These are phyloP conservation scores for Sisor rabdophorus DNA, from an alignment of 2,113 vertebrate genomes.

Conservation along the genomic window DNA sequence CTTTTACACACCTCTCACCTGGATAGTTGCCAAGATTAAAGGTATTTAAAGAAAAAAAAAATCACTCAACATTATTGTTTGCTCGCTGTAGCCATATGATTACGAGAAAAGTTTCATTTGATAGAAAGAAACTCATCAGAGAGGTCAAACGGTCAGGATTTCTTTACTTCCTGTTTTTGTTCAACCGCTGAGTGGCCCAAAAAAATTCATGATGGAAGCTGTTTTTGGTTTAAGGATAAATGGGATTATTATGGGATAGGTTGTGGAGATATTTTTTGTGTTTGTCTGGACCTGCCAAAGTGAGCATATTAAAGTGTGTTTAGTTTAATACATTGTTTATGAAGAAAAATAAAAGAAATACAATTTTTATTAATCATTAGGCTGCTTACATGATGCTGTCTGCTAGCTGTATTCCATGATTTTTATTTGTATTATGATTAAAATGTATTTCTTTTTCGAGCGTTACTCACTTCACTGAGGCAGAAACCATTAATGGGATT, in stretches of 20 bases:
- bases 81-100: neutral
- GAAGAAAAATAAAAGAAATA: neutral
- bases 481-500: no score
- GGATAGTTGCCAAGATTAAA: neutral
- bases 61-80: neutral
- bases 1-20: neutral
- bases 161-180: slow-evolving; percentile 11
- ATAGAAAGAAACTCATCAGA: neutral
- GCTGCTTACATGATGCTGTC: slow-evolving; percentile 55
- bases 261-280: neutral
- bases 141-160: neutral
- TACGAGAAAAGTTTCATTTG: no score
- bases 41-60: slow-evolving; percentile 20
- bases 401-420: slow-evolving; percentile 11
- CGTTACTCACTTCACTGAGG: neutral
- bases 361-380: slow-evolving; percentile 51
- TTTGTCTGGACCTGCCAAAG: neutral
- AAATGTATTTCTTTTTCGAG: neutral
- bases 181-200: neutral
- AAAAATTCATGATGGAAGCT: neutral
- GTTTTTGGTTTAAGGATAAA: neutral
- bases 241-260: neutral
- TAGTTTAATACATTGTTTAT: slow-evolving; percentile 15
- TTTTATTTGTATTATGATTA: neutral
- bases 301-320: neutral